These are phyloP conservation scores for Petroica traversi DNA, from an alignment of 2,113 vertebrate species.

Conservation along the genomic window DNA sequence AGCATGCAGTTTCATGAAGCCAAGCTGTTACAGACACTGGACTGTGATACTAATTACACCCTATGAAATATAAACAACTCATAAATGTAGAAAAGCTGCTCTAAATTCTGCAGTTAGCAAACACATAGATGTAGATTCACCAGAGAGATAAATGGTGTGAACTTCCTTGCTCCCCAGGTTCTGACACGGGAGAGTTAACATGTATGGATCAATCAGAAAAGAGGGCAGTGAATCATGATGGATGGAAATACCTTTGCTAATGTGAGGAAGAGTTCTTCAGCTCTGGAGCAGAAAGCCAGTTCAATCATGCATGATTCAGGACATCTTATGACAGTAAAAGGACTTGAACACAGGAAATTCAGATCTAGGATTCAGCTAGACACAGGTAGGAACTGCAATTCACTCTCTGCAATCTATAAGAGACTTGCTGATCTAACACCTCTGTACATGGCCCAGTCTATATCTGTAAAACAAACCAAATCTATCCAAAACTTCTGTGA, in stretches of 20 bases:
- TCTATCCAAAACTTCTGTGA: not conserved
- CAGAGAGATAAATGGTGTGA: not conserved
- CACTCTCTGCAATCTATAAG: accelerated
- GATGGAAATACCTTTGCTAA: not conserved
- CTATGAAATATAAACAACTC: not conserved
- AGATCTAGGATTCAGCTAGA: not conserved
- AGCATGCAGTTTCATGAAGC: not conserved
- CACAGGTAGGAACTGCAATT: not conserved
- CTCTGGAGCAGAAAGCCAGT: not conserved
- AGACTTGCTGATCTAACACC: not conserved
- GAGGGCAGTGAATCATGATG: not conserved
- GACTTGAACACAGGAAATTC: not conserved
- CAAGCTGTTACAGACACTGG: not conserved
- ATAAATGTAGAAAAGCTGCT: not conserved
- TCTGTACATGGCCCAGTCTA: no score
- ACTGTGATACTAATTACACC: not conserved
- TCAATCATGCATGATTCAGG: not conserved
- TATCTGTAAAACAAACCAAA: not conserved
- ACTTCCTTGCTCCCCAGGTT: not conserved
- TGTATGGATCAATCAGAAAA: not conserved
- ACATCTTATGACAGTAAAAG: not conserved
- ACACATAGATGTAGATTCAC: accelerated
- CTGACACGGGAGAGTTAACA: accelerated
- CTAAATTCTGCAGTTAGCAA: not conserved
- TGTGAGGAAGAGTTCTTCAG: not conserved